These are phyloP conservation scores for Scaptomyza reducta DNA, from an alignment of 2,888 invertebrate species.

Conservation along the genomic window DNA sequence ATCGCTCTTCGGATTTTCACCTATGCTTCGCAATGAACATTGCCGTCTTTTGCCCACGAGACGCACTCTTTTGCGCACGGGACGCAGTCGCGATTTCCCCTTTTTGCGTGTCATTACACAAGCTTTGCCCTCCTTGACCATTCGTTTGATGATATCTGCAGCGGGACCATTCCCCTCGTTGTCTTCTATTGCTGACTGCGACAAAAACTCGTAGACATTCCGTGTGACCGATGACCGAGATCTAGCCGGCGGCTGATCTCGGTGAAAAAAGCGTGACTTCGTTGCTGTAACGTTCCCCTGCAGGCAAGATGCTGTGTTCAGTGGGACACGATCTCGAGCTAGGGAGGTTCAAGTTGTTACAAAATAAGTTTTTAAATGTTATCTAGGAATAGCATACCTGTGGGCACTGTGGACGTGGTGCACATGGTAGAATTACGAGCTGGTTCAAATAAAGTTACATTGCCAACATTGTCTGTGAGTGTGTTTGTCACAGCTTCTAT, in stretches of 20 bases:
- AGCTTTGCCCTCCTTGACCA: constrained; percentile 86
- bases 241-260: constrained; percentile 41
- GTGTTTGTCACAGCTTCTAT: background rate
- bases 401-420: background rate
- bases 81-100: constrained; percentile 58
- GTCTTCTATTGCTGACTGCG: constrained; percentile 77
- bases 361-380: too few species aligned
- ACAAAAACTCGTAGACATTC: constrained; percentile 80
- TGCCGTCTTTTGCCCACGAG: constrained; percentile 57
- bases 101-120: constrained; percentile 85
- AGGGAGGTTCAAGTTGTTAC: background rate
- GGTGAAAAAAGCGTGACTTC: constrained; percentile 55
- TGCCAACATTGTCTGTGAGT: background rate
- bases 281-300: background rate
- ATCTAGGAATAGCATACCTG: constrained; percentile 13
- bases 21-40: constrained; percentile 34
- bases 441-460: constrained; percentile 41
- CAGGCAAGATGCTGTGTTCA: background rate
- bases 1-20: background rate
- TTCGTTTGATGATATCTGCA: constrained; percentile 78
- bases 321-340: background rate
- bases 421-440: constrained; percentile 53
- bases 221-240: constrained; percentile 52
- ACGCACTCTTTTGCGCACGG: constrained; percentile 33
- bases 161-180: constrained; percentile 70